phyloP scores from a whole-genome alignment of 2,113 vertebrate species.

The Tamias sibiricus region DNA sequence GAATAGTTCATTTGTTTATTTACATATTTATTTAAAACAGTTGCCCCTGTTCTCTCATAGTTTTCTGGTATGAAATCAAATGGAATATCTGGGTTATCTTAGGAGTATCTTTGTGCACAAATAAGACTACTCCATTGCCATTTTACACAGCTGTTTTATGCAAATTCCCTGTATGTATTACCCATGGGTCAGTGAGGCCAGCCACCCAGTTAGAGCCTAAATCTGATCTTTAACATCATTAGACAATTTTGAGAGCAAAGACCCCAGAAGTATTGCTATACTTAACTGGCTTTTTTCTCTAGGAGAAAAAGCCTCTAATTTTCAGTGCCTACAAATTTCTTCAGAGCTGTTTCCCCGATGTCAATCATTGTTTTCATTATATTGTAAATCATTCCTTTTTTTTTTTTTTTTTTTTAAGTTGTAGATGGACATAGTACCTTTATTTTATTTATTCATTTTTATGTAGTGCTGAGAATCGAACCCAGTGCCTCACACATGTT shows the following conservation, averaged over 20 bases:
- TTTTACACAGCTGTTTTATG: constrained; percentile 88
- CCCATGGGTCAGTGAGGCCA: constrained; percentile 61
- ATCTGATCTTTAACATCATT: constrained; percentile 8
- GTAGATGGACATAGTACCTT: too few species aligned
- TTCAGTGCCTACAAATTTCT: constrained; percentile 8
- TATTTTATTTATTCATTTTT: too few species aligned
- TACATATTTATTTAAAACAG: not conserved
- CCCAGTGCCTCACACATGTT: too few species aligned
- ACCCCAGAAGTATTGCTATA: not conserved
- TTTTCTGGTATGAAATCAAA: not conserved
- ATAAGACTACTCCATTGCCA: constrained; percentile 91
- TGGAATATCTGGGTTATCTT: not conserved
- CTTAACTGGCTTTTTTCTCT: not conserved
- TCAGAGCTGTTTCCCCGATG: not conserved
- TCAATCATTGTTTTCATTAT: not conserved
- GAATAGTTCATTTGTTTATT: too few species aligned
- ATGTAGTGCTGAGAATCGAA: too few species aligned
- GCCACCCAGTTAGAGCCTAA: not conserved
- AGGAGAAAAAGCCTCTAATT: not conserved
- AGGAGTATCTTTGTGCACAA: constrained; percentile 84
- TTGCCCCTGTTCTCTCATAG: not conserved
- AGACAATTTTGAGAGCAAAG: not conserved
- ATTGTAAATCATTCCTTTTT: not conserved
- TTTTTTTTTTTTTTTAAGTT: too few species aligned
- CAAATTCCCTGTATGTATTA: constrained; percentile 88